Conservation (phyloP, 2,888 invertebrate genomes). For the Neoaliturus tenellus region DNA sequence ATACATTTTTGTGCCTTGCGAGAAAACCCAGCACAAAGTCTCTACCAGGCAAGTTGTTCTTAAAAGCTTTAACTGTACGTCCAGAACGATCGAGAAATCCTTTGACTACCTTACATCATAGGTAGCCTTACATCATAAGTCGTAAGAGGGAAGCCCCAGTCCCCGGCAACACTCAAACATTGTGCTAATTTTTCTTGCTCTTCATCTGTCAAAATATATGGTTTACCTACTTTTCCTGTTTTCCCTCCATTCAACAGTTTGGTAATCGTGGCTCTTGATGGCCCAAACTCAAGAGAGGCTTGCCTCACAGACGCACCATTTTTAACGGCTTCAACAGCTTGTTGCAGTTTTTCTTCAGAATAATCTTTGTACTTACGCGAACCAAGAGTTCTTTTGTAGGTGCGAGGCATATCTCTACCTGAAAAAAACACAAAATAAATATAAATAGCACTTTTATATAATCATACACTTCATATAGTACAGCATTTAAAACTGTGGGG, state of each 20-base stretch:
- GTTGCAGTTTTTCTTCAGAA: conserved; percentile 3
- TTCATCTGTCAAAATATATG: conserved; percentile 44
- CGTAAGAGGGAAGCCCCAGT: conserved; percentile 61
- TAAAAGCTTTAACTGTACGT: neutral
- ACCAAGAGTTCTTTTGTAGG: too few relatives aligned
- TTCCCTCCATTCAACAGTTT: neutral
- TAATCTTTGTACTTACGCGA: conserved; percentile 53
- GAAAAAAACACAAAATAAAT: too few relatives aligned
- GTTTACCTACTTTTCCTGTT: conserved; percentile 53
- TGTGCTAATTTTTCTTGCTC: conserved; percentile 51
- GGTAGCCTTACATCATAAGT: conserved; percentile 59
- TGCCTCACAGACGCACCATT: conserved; percentile 2
- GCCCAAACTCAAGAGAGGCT: conserved; percentile 40
- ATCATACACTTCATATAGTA: too few relatives aligned
- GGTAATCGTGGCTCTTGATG: conserved; percentile 20
- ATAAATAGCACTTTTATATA: too few relatives aligned
- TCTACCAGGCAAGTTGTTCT: conserved; percentile 55
- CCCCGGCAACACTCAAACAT: conserved; percentile 53
- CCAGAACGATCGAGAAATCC: conserved; percentile 15
- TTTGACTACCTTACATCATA: conserved; percentile 59
- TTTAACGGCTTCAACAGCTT: conserved; percentile 38
- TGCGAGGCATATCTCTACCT: too few relatives aligned
- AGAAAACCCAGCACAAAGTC: conserved; percentile 57
- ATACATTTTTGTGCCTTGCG: conserved; percentile 35
- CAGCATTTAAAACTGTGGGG: too few relatives aligned